Base-by-base conservation (phyloP, 2,797 vertebrate genomes). In the Rhodeus uyekii region DNA sequence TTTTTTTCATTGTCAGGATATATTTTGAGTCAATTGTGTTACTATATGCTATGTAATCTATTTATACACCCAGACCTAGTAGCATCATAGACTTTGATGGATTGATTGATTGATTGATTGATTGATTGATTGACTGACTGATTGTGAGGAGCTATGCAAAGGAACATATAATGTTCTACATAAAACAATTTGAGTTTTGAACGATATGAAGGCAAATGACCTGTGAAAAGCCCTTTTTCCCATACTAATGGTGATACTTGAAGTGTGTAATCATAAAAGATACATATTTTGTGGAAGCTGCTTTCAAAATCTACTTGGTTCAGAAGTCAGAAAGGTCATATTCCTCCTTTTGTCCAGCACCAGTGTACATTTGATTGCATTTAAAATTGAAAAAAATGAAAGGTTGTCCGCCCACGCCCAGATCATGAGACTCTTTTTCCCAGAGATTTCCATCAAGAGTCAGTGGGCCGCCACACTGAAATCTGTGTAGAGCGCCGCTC, bases 401-500 rank as follows among this genome's bases (percentile, higher is more conserved):
- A 72, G 78, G 65, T 78, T 84, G 85, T 88, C 78, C 42, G 87
- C 90, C 87, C 50, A 13, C 72, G 81, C 88, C 89, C 86, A 91
- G 87, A 84, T 91, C 88, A 89, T 50, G 75, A 86, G 89, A 89
- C 76, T 87, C 89, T 91, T 79, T 68, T 90, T 90, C 83, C 73
- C 85, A 89, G 82, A 84, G 87, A 88, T 89, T 90, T 90, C 78
- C 71, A 89, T 83, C 86, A 84, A 87, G 74, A 90, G 85, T 87
- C 39, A 85, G 78, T 87, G 88, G 86, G 88, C 85, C 50, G 82
- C 84, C 83, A 79, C 65, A 76, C 87, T 87, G 84, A 84, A 81
- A 85, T 89, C 87, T 83, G 76, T 91, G 88, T 89, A 91, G 86
- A 89, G 82, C 84, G 88, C 87, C 78, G 89, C n/a, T 78, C 90